phyloP scores from a whole-genome alignment of 2,113 vertebrate species.

The Sprattus sprattus region DNA sequence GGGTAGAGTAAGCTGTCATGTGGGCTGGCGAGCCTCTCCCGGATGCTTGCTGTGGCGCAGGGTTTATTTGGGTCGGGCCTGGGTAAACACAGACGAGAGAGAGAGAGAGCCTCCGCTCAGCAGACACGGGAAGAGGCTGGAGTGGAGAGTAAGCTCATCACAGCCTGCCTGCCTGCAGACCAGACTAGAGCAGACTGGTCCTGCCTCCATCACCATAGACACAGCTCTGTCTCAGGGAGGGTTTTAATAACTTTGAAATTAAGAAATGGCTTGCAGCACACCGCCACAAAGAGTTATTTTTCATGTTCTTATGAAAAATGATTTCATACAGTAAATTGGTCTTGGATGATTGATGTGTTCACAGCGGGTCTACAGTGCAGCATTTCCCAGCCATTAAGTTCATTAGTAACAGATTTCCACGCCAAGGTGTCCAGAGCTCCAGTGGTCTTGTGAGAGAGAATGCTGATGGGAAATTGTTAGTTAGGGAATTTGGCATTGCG shows the following conservation, averaged over 20 bases:
- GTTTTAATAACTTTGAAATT: not conserved
- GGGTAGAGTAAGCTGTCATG: not conserved
- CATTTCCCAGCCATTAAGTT: not conserved
- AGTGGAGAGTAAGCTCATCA: slow-evolving; percentile 1
- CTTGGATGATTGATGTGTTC: too few species aligned
- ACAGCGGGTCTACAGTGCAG: not conserved
- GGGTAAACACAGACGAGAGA: slow-evolving; percentile 34
- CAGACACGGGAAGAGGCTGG: not conserved
- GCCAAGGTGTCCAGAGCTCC: not conserved
- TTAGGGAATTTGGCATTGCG: not conserved
- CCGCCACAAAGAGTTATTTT: too few species aligned
- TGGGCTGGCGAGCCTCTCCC: slow-evolving; percentile 22
- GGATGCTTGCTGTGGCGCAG: slow-evolving; percentile 12
- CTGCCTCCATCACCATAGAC: slow-evolving; percentile 35
- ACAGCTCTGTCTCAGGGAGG: not conserved
- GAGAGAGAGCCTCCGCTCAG: slow-evolving; percentile 16
- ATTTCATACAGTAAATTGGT: too few species aligned
- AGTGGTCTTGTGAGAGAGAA: not conserved
- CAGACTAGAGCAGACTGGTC: slow-evolving; percentile 33
- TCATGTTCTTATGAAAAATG: too few species aligned
- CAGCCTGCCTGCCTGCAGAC: slow-evolving; percentile 8
- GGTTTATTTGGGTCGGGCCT: slow-evolving; percentile 43
- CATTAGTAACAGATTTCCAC: not conserved
- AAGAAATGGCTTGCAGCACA: not conserved
- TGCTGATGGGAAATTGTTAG: not conserved